A percentile compares a stretch with the other conserved stretches of the same genome.
Conservation (phyloP, 2,113 vertebrate genomes). For the Sapajus apella region DNA sequence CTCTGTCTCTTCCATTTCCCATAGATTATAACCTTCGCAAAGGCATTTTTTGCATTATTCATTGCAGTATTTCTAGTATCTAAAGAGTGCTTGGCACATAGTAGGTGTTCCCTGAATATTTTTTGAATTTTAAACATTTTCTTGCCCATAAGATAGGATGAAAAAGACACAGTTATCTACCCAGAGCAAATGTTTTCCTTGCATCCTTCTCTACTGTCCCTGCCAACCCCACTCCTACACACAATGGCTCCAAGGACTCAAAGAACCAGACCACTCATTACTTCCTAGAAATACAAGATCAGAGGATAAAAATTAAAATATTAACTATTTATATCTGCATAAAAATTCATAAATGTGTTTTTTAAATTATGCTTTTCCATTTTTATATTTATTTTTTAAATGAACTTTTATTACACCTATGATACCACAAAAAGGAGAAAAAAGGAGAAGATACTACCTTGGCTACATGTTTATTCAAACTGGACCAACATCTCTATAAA, state of each 20-base stretch:
- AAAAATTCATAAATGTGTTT: neutral
- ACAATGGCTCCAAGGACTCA: neutral
- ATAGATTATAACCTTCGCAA: neutral
- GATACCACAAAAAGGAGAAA: neutral
- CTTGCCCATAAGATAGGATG: neutral
- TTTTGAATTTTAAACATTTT: conserved; percentile 32
- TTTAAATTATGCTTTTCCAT: neutral
- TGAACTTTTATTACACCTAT: neutral
- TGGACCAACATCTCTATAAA: neutral
- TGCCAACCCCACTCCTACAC: neutral
- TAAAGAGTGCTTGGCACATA: neutral
- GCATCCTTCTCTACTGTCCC: neutral
- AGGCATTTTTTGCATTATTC: conserved; percentile 21
- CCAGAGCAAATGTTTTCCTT: neutral
- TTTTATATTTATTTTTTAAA: conserved; percentile 5
- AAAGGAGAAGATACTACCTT: neutral
- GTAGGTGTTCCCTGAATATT: neutral
- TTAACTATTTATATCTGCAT: neutral
- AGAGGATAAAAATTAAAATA: neutral
- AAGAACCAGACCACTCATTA: neutral
- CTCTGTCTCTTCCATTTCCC: neutral
- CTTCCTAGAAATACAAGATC: neutral
- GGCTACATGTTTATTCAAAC: neutral
- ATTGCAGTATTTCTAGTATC: neutral
- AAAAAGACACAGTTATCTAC: neutral